Percentiles rank a stretch among this genome's conserved stretches.
phyloP scores from a whole-genome alignment of 2,113 vertebrate genomes.

The Etheostoma spectabile region DNA sequence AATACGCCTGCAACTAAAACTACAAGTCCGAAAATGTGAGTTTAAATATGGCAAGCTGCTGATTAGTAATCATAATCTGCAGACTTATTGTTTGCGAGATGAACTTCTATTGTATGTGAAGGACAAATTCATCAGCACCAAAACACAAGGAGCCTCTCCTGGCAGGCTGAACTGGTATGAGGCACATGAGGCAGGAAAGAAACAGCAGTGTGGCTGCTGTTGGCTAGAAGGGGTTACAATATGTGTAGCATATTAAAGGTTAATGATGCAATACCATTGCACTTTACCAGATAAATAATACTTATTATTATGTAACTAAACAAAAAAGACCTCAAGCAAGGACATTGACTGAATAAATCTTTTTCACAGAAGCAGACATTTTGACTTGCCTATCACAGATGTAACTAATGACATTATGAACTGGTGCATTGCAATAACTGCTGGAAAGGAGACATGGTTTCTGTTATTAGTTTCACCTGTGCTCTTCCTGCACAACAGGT shows the following conservation, averaged over 20 bases:
- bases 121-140: slow-evolving; percentile 50
- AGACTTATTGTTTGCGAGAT: slow-evolving; percentile 27
- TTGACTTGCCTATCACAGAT: background rate
- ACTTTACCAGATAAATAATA: background rate
- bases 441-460: slow-evolving; percentile 3
- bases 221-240: background rate
- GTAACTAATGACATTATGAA: background rate
- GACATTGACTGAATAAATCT: background rate
- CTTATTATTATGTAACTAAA: background rate
- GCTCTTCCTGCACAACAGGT: background rate
- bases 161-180: slow-evolving; percentile 41
- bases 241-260: background rate
- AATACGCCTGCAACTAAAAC: slow-evolving; percentile 2
- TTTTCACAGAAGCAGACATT: background rate
- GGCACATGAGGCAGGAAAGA: background rate
- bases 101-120: slow-evolving; percentile 42
- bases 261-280: background rate
- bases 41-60: slow-evolving; percentile 32
- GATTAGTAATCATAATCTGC: slow-evolving; percentile 40
- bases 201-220: slow-evolving; percentile 22
- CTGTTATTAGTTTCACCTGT: no score
- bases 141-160: slow-evolving; percentile 44
- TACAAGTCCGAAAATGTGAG: background rate
- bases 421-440: background rate
- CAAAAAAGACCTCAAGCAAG: background rate